Base-by-base conservation (phyloP, 1,140 invertebrate species). In the Pseudobourletiella spinata region DNA sequence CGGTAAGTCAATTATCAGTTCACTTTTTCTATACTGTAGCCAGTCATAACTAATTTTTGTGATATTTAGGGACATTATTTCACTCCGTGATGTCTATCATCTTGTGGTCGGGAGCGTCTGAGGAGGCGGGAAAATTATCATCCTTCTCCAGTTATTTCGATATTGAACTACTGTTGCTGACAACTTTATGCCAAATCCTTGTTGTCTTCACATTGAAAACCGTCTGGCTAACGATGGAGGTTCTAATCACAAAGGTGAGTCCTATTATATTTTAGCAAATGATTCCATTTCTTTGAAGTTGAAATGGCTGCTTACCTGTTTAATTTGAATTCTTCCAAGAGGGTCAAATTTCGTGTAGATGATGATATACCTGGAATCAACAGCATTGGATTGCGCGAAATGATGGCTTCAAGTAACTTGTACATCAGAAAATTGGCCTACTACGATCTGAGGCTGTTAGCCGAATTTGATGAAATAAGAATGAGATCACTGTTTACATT, bases 181-280 rank as follows among this genome's bases (percentile, higher is more conserved):
- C 14, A n/a, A n/a, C n/a, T 4, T 4, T 25, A 26, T 25, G 48
- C 24, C 48, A 51, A 26, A 14, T 51, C 4, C 28, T 51, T 8
- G 48, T 51, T 24, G 48, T 26, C 14, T 51, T 51, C n/a, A 51
- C 48, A 26, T 25, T 51, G 28, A 51, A 51, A 26, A 8, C 48
- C 15, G 20, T 51, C 22, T 51, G 48, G 48, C 14, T 26, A n/a
- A 51, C 22, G 20, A 6, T 51, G 20, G 48, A 51, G 28, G 22
- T 26, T n/a, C 6, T 51, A 8, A 14, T 51, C 16, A 51, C 48
- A 8, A 39, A 39, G n/a, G 32, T 39, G n/a, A 39, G 8, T 39
- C n/a, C n/a, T n/a, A n/a, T n/a, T n/a, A n/a, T n/a, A n/a, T n/a
- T n/a, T n/a, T n/a, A n/a, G n/a, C n/a, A n/a, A n/a, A n/a, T n/a